A percentile compares a stretch with the other conserved stretches of the same genome.
Evolutionary conservation across 1,140 invertebrate genomes (phyloP).

Genomic region (Aradophagus sp.): DNA sequence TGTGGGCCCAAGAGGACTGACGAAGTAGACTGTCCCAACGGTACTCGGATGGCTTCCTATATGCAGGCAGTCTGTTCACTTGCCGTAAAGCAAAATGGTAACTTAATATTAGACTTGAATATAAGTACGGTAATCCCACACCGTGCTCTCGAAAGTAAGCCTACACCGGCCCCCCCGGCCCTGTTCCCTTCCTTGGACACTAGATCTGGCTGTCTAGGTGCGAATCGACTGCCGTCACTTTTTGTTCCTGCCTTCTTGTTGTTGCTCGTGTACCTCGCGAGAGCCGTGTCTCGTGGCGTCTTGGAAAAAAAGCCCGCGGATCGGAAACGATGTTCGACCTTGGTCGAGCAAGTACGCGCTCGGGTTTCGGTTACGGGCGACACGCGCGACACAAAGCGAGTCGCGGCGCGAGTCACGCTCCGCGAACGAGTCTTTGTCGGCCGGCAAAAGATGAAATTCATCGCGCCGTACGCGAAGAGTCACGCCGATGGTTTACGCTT

Average conservation of each 20-base stretch:
- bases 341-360: constrained; percentile 34
- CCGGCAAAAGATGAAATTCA: too few relatives aligned
- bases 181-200: constrained; percentile 55
- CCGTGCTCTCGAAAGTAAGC: constrained; percentile 73
- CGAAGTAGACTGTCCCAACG: constrained; percentile 70
- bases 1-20: constrained; percentile 65
- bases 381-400: constrained; percentile 33
- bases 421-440: constrained; percentile 5
- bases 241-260: background rate
- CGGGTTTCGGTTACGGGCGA: constrained; percentile 30
- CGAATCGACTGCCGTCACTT: constrained; percentile 59
- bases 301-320: constrained; percentile 4
- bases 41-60: constrained; percentile 75
- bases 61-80: constrained; percentile 75
- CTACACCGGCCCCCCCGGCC: constrained; percentile 67
- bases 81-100: constrained; percentile 76
- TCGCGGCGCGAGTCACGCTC: constrained; percentile 12
- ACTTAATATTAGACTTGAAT: constrained; percentile 75
- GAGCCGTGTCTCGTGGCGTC: background rate
- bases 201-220: constrained; percentile 50
- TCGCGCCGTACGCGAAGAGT: too few relatives aligned
- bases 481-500: background rate
- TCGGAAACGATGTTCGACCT: constrained; percentile 32
- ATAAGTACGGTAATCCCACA: constrained; percentile 75
- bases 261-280: background rate